A percentile compares a stretch with the other conserved stretches of the same genome.
Conservation (phyloP, 2,888 invertebrate species). For the Orgyia antiqua region DNA sequence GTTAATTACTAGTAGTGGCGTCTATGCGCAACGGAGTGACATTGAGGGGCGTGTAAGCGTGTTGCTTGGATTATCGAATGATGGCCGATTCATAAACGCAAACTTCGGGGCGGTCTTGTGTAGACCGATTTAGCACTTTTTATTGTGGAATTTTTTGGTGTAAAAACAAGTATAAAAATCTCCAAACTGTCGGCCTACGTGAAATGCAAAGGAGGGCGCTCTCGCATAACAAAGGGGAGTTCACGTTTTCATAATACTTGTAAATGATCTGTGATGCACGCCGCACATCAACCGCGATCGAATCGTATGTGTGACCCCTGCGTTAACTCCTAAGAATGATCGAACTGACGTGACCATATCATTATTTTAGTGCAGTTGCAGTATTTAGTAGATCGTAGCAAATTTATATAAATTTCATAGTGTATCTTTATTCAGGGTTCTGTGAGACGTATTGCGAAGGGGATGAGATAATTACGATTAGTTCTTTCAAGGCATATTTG, state of each 20-base stretch:
- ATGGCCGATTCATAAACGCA: conserved; percentile 58
- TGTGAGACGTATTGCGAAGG: conserved; percentile 11
- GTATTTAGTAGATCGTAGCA: conserved; percentile 7
- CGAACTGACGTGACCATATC: conserved; percentile 48
- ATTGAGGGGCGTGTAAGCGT: conserved; percentile 32
- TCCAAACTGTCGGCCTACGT: conserved; percentile 55
- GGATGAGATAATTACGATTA: conserved; percentile 20
- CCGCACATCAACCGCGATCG: conserved; percentile 41
- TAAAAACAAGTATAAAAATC: conserved; percentile 42
- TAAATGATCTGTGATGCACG: conserved; percentile 37
- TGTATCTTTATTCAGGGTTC: conserved; percentile 6
- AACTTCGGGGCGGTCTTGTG: conserved; percentile 61
- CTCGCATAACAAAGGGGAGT: conserved; percentile 73
- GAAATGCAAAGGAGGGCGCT: conserved; percentile 75
- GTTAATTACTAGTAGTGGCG: too few relatives aligned
- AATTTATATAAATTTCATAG: conserved; percentile 5
- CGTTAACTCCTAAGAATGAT: conserved; percentile 41
- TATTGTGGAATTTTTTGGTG: conserved; percentile 42
- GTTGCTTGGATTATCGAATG: conserved; percentile 47
- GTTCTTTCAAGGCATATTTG: conserved; percentile 6
- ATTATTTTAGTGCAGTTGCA: conserved; percentile 20
- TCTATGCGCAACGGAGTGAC: too few relatives aligned
- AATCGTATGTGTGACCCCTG: conserved; percentile 42
- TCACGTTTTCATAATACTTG: conserved; percentile 36
- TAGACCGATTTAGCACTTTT: conserved; percentile 44